Conservation (phyloP, 30 jellyfish, hydroid and myxozoan genomes). For the Mastigias papua region DNA sequence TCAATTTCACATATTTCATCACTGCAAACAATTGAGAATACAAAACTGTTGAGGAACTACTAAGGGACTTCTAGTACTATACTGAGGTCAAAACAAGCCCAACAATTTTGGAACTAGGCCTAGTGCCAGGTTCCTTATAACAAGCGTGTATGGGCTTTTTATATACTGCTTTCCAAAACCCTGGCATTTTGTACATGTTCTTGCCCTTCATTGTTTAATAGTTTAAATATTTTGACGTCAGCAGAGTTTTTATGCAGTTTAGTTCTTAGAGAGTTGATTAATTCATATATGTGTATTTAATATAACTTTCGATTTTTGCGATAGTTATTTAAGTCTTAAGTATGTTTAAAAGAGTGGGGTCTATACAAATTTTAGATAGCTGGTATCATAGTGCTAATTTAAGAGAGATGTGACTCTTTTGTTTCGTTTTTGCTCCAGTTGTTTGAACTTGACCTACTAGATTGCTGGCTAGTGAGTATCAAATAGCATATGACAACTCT, state of each 20-base stretch:
- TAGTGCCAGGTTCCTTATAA: too few species aligned
- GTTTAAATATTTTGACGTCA: constrained; percentile 32
- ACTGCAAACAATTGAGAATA: too few species aligned
- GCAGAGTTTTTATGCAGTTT: constrained; percentile 21
- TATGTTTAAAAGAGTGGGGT: constrained; percentile 54
- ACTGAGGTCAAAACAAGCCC: too few species aligned
- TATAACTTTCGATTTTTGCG: constrained; percentile 56
- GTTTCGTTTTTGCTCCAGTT: not conserved
- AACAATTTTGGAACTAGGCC: too few species aligned
- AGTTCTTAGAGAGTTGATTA: constrained; percentile 19
- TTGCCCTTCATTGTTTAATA: not conserved
- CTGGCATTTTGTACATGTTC: constrained; percentile 2
- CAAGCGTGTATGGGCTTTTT: not conserved
- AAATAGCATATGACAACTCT: too few species aligned
- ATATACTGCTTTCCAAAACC: not conserved
- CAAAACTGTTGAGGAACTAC: too few species aligned
- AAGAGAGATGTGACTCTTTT: not conserved
- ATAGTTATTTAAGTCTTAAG: constrained; percentile 41
- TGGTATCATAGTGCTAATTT: constrained; percentile 8
- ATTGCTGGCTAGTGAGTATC: too few species aligned
- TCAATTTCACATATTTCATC: too few species aligned
- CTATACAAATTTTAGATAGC: constrained; percentile 34
- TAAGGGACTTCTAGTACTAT: too few species aligned
- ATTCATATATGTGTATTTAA: constrained; percentile 38
- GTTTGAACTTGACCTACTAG: too few species aligned